phyloP scores from a whole-genome alignment of 1,140 invertebrate genomes.

The Thaumatotibia leucotreta region DNA sequence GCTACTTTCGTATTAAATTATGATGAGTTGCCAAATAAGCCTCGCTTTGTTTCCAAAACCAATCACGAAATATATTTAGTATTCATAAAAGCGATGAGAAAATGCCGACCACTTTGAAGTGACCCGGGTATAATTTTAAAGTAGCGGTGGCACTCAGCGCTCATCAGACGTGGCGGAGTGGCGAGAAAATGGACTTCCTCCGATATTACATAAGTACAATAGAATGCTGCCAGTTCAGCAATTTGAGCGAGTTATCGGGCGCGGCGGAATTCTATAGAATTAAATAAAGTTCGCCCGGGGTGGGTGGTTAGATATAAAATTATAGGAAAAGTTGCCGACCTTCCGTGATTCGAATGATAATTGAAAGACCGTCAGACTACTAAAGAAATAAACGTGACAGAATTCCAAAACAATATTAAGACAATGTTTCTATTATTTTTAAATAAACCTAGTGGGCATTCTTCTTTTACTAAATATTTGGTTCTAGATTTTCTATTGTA shows the following conservation, averaged over 20 bases:
- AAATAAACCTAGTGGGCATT: neutral
- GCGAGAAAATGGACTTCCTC: slow-evolving; percentile 39
- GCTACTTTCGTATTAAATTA: neutral
- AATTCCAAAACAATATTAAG: neutral
- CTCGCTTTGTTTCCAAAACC: neutral
- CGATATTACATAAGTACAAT: slow-evolving; percentile 34
- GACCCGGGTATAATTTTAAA: slow-evolving; percentile 13
- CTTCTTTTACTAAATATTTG: too few species aligned
- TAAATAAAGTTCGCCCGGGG: slow-evolving; percentile 24
- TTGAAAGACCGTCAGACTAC: slow-evolving; percentile 8
- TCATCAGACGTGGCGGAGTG: slow-evolving; percentile 21
- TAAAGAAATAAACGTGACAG: slow-evolving; percentile 6
- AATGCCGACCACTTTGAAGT: neutral
- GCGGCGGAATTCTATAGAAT: slow-evolving; percentile 33
- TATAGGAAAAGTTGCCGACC: slow-evolving; percentile 15
- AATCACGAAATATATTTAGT: neutral
- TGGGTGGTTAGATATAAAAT: slow-evolving; percentile 13
- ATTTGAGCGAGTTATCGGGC: slow-evolving; percentile 36
- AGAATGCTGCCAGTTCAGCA: slow-evolving; percentile 27
- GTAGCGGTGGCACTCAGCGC: slow-evolving; percentile 12
- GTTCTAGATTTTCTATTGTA: too few species aligned
- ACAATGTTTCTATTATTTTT: neutral
- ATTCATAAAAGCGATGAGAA: neutral
- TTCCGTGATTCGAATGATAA: slow-evolving; percentile 15
- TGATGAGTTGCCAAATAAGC: neutral